phyloP scores from a whole-genome alignment of 2,113 vertebrate genomes.

The Amblyopsis rosae region DNA sequence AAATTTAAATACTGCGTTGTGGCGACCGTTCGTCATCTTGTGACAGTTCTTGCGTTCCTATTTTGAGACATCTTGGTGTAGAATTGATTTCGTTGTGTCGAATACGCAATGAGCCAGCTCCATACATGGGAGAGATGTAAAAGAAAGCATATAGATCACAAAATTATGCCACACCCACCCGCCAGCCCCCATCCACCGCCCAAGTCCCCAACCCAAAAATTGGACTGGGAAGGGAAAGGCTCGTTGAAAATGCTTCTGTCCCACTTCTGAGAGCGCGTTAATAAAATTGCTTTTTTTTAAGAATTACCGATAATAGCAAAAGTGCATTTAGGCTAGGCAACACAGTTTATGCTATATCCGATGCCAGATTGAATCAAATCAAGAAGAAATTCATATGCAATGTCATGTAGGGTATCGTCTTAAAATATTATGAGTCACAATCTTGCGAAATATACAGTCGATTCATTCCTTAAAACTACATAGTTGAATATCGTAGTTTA shows the following conservation, averaged over 20 bases:
- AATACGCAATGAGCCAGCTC: constrained; percentile 16
- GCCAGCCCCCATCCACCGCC: too few relatives aligned
- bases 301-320: neutral
- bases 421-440: too few relatives aligned
- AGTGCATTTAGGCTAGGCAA: neutral
- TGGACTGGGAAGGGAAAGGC: constrained; percentile 47
- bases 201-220: constrained; percentile 28
- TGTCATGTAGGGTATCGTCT: too few relatives aligned
- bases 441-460: too few relatives aligned
- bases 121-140: constrained; percentile 52
- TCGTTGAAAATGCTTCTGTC: constrained; percentile 75
- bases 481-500: neutral
- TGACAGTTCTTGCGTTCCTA: constrained; percentile 52
- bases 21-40: constrained; percentile 64
- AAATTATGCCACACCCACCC: constrained; percentile 61
- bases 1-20: constrained; percentile 45
- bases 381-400: too few relatives aligned
- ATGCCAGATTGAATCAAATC: too few relatives aligned
- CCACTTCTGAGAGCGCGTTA: constrained; percentile 61
- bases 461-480: neutral
- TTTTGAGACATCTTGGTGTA: constrained; percentile 37
- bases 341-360: neutral
- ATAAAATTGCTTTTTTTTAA: constrained; percentile 17
- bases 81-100: constrained; percentile 43
- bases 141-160: constrained; percentile 70